Percentiles rank a stretch among this genome's conserved stretches.
Conservation (phyloP, 2,797 vertebrate genomes). For the Naso thynnoides region DNA sequence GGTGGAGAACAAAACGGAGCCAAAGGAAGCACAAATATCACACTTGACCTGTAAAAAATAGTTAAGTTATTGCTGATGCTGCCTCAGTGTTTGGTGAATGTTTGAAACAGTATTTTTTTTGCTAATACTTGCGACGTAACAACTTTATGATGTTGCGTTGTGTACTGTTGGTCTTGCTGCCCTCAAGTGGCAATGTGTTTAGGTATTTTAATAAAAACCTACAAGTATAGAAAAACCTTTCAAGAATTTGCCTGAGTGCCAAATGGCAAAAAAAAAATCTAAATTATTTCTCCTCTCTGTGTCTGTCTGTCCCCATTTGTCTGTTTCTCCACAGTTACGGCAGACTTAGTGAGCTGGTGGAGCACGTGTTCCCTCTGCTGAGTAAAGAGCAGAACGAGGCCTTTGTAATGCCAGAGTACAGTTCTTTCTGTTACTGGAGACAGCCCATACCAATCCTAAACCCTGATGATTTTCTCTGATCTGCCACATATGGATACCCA, state of each 20-base stretch:
- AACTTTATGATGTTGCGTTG: background rate
- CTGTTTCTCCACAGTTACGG: conserved; percentile 85
- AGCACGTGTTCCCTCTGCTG: conserved; percentile 95
- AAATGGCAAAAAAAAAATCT: background rate
- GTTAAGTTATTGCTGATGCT: too few species aligned
- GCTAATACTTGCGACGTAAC: background rate
- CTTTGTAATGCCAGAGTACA: conserved; percentile 94
- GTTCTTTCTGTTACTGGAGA: conserved; percentile 98
- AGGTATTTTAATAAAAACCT: too few species aligned
- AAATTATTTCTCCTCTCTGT: background rate
- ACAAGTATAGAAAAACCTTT: too few species aligned
- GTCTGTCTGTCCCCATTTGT: background rate
- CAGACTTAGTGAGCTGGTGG: conserved; percentile 96
- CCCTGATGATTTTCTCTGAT: conserved; percentile 91
- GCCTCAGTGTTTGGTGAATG: background rate
- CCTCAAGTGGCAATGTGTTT: background rate
- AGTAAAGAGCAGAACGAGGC: conserved; percentile 97
- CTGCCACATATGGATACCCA: conserved; percentile 25
- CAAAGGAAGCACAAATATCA: too few species aligned
- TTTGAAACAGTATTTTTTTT: background rate
- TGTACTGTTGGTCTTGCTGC: background rate
- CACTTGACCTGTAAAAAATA: too few species aligned
- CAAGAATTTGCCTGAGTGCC: too few species aligned
- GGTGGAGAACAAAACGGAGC: background rate
- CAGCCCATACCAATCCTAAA: conserved; percentile 90